These are phyloP conservation scores for Sebastes oblongus DNA, from an alignment of 2,797 vertebrate genomes.

Conservation along the genomic window DNA sequence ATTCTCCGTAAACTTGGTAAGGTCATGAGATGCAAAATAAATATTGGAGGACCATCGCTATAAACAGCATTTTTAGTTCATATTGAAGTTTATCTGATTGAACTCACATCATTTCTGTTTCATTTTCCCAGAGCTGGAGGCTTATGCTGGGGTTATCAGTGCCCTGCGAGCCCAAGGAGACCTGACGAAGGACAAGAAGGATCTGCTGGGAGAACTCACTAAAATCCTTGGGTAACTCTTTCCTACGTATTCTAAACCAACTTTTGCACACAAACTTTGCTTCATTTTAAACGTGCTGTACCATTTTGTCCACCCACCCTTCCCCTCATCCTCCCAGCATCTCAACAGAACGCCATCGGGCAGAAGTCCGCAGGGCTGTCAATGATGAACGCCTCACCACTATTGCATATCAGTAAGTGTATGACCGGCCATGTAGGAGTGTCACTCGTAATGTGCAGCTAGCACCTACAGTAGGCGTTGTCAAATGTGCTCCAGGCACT, in stretches of 20 bases:
- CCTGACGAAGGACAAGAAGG: slow-evolving; percentile 98
- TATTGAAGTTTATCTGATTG: not conserved
- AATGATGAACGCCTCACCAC: slow-evolving; percentile 98
- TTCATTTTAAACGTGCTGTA: not conserved
- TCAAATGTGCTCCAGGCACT: too few species aligned
- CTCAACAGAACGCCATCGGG: slow-evolving; percentile 96
- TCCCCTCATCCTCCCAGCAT: slow-evolving; percentile 80
- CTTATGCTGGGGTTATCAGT: slow-evolving; percentile 97
- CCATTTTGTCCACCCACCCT: slow-evolving; percentile 2
- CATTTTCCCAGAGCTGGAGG: slow-evolving; percentile 90
- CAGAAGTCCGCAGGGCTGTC: slow-evolving; percentile 96
- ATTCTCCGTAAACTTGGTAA: slow-evolving; percentile 98
- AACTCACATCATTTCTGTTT: not conserved
- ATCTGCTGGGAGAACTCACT: slow-evolving; percentile 95
- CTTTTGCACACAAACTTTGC: not conserved
- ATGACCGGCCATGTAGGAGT: not conserved
- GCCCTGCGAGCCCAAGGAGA: slow-evolving; percentile 97
- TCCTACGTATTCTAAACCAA: not conserved
- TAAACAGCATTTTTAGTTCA: not conserved
- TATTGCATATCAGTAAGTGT: slow-evolving; percentile 96
- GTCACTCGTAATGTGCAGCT: not conserved
- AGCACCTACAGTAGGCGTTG: too few species aligned
- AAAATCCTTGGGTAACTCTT: slow-evolving; percentile 92
- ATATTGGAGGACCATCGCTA: not conserved
- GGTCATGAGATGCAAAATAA: not conserved